phyloP scores from a whole-genome alignment of 2,113 vertebrate genomes.

The Anthoscopus minutus region DNA sequence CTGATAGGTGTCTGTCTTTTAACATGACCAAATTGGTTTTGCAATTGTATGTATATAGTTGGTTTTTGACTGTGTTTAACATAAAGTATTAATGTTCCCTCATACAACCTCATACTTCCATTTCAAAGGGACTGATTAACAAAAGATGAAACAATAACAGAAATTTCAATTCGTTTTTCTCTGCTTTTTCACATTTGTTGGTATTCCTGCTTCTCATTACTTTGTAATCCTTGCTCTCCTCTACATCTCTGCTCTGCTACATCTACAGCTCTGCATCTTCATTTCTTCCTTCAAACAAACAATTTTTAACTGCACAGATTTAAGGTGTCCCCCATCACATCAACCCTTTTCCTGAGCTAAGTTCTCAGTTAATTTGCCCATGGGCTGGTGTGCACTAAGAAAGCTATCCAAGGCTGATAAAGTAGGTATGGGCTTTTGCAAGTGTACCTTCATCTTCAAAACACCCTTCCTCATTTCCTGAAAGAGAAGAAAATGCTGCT shows the following conservation, averaged over 20 bases:
- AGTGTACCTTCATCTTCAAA: neutral
- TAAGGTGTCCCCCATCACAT: neutral
- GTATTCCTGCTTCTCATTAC: neutral
- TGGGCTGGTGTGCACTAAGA: neutral
- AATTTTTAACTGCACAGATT: neutral
- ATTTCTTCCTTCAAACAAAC: neutral
- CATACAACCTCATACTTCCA: neutral
- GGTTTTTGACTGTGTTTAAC: neutral
- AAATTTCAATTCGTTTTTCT: neutral
- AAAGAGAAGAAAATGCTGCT: neutral
- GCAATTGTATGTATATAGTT: neutral
- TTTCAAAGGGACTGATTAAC: neutral
- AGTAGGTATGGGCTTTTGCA: neutral
- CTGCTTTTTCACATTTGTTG: neutral
- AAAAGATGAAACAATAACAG: neutral
- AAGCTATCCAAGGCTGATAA: neutral
- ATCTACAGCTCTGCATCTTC: neutral
- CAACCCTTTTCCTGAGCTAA: neutral
- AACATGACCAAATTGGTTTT: neutral
- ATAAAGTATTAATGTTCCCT: neutral
- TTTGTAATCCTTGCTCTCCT: neutral
- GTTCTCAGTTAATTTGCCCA: neutral
- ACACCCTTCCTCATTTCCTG: neutral
- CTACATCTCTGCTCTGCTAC: too few relatives aligned
- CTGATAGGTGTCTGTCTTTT: neutral